phyloP scores from a whole-genome alignment of 2,113 vertebrate species.

The Lipotes vexillifer region DNA sequence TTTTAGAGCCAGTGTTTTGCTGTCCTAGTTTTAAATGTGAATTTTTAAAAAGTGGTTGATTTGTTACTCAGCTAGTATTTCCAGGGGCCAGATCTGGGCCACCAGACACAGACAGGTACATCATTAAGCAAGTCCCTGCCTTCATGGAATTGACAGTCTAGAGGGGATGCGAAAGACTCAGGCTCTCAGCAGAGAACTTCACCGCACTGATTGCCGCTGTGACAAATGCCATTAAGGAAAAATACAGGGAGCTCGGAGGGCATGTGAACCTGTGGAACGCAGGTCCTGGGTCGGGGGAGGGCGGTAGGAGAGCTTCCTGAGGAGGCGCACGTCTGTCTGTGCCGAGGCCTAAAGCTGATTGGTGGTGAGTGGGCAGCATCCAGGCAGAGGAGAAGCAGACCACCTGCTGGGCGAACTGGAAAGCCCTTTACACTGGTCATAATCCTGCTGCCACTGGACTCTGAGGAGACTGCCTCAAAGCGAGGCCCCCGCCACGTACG shows the following conservation, averaged over 20 bases:
- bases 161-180: neutral
- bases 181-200: neutral
- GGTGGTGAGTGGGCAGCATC: neutral
- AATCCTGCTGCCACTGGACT: neutral
- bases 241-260: neutral
- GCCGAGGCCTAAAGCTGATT: neutral
- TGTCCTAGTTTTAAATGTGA: slow-evolving; percentile 34
- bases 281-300: neutral
- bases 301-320: neutral
- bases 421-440: neutral
- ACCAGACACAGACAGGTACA: neutral
- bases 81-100: neutral
- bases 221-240: neutral
- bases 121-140: neutral
- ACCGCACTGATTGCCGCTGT: too few species aligned
- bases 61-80: neutral
- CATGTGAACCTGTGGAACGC: fast-evolving
- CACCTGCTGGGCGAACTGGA: neutral
- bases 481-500: fast-evolving
- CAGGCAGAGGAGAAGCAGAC: neutral
- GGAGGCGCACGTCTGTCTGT: fast-evolving
- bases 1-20: slow-evolving; percentile 22
- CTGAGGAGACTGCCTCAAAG: neutral
- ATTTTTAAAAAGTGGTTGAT: neutral
- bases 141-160: neutral